These are phyloP conservation scores for Smittia aterrima DNA, from an alignment of 2,888 invertebrate genomes.

Conservation along the genomic window DNA sequence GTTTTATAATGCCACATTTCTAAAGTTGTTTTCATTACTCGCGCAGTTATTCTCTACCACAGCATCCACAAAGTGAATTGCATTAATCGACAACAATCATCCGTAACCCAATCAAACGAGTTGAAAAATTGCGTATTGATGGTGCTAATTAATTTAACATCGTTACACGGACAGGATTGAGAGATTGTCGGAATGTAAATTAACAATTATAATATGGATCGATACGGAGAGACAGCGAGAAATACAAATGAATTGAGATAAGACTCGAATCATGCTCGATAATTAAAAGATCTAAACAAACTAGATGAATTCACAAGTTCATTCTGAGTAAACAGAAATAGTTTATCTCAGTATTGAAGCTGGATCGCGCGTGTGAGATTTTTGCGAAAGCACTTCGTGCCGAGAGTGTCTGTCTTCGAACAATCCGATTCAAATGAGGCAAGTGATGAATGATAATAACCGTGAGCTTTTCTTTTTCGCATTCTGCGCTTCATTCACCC, in stretches of 20 bases:
- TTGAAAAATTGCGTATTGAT: too few species aligned
- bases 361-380: not conserved
- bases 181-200: too few species aligned
- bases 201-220: too few species aligned
- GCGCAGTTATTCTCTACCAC: not conserved
- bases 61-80: not conserved
- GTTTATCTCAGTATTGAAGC: too few species aligned
- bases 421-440: not conserved
- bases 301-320: too few species aligned
- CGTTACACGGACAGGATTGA: too few species aligned
- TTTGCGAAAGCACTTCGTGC: constrained; percentile 7
- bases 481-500: not conserved
- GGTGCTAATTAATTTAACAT: not conserved
- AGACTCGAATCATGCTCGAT: too few species aligned
- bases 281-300: too few species aligned
- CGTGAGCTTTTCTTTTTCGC: not conserved
- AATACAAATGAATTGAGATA: too few species aligned
- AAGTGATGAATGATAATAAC: constrained; percentile 20
- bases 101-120: not conserved
- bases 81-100: not conserved
- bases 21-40: not conserved
- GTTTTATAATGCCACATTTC: not conserved
- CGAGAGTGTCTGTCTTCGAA: not conserved
- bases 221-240: too few species aligned
- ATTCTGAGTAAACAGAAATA: too few species aligned